A percentile compares a stretch with the other conserved stretches of the same genome.
Conservation (phyloP, 2,888 invertebrate genomes). For the Ichneumoninae sp. region DNA sequence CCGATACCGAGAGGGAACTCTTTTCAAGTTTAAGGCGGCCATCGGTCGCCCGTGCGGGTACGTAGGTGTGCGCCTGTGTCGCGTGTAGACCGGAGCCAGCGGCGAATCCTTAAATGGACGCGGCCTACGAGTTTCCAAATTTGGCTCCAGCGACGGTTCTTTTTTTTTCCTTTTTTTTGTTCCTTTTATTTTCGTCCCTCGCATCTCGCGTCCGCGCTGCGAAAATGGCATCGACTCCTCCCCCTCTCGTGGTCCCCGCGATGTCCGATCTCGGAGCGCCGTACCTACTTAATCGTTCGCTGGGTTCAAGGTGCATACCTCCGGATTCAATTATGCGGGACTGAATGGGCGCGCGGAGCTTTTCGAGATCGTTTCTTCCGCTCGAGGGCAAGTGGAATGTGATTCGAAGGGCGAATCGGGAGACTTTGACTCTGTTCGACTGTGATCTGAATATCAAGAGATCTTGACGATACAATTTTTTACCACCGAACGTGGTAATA, state of each 20-base stretch:
- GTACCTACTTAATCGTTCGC: conserved; percentile 49
- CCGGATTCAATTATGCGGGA: conserved; percentile 57
- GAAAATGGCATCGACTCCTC: conserved; percentile 77
- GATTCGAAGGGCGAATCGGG: background rate
- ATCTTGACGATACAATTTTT: background rate
- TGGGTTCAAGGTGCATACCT: conserved; percentile 78
- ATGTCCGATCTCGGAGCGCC: conserved; percentile 37
- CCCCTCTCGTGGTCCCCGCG: conserved; percentile 57
- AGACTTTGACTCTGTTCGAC: background rate
- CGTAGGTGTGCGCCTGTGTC: conserved; percentile 33
- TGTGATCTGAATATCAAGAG: background rate
- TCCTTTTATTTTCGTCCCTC: conserved; percentile 54
- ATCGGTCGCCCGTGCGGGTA: conserved; percentile 73
- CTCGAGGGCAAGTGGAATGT: background rate
- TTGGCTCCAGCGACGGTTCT: conserved; percentile 71
- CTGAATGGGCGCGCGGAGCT: conserved; percentile 19
- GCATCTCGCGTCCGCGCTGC: conserved; percentile 59
- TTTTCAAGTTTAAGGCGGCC: conserved; percentile 80
- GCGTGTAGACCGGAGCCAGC: conserved; percentile 47
- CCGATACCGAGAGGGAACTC: conserved; percentile 29
- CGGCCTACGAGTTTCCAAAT: conserved; percentile 80
- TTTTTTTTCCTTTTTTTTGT: conserved; percentile 46
- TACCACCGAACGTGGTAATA: background rate
- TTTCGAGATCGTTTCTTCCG: conserved; percentile 10
- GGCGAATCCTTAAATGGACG: conserved; percentile 76